Evolutionary conservation across 2,888 invertebrate genomes (phyloP).

Genomic region (Caenorhabditis uteleia): DNA sequence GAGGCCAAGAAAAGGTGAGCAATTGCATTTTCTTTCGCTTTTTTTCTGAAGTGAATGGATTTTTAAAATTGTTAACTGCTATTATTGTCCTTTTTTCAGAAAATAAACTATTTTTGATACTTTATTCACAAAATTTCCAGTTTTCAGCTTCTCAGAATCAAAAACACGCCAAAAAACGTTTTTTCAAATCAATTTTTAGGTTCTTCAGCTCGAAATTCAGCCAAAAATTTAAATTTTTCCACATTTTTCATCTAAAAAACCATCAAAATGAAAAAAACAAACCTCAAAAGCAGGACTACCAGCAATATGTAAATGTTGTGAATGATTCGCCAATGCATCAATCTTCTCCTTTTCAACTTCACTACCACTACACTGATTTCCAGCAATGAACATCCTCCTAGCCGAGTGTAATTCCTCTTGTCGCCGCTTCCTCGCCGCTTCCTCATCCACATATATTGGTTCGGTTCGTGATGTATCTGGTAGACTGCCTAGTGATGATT

Average conservation of each 20-base stretch:
- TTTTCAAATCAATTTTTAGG: not conserved
- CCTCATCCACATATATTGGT: slow-evolving; percentile 22
- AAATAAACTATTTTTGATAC: no score
- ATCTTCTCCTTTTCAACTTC: slow-evolving; percentile 39
- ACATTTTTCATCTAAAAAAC: not conserved
- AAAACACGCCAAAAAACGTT: not conserved
- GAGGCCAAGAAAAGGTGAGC: no score
- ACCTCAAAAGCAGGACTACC: slow-evolving; percentile 55
- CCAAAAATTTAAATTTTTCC: not conserved
- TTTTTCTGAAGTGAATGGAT: no score
- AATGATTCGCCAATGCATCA: slow-evolving; percentile 58
- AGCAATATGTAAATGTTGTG: slow-evolving; percentile 57
- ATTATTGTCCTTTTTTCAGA: no score
- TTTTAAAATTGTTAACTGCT: no score
- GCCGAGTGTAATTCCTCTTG: slow-evolving; percentile 62
- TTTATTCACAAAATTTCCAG: no score
- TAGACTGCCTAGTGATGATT: slow-evolving; percentile 40
- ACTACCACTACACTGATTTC: slow-evolving; percentile 24
- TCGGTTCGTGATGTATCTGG: slow-evolving; percentile 45
- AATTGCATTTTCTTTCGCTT: no score
- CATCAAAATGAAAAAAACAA: not conserved
- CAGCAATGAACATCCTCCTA: slow-evolving; percentile 64
- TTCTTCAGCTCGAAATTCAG: slow-evolving; percentile 1
- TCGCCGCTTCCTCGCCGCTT: slow-evolving; percentile 33
- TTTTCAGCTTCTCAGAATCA: no score